phyloP scores from a whole-genome alignment of 2,888 invertebrate species.

The Callosobruchus maculatus region DNA sequence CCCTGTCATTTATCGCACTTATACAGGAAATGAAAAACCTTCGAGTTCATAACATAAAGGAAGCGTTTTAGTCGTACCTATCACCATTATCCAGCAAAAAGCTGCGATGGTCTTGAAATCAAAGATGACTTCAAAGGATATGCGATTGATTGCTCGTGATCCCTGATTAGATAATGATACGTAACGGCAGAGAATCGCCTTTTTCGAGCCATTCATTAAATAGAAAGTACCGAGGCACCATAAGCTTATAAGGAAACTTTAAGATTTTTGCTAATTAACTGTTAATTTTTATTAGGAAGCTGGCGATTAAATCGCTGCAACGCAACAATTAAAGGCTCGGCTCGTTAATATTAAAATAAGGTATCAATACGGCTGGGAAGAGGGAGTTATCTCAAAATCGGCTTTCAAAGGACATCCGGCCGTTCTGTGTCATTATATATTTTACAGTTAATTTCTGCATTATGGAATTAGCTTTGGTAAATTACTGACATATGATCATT shows the following conservation, averaged over 20 bases:
- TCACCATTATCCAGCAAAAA: background rate
- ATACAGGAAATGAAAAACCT: background rate
- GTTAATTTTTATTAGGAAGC: background rate
- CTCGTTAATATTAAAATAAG: background rate
- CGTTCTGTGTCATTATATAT: background rate
- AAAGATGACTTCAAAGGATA: background rate
- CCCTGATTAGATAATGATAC: background rate
- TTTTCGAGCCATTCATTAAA: background rate
- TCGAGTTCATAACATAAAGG: background rate
- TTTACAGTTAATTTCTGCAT: background rate
- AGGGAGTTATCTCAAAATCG: background rate
- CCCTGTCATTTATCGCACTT: background rate
- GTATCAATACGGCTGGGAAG: background rate
- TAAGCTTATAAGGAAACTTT: background rate
- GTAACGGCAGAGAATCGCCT: background rate
- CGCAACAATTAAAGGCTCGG: background rate
- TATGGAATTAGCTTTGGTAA: background rate
- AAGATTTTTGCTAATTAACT: background rate
- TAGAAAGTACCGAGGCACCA: background rate
- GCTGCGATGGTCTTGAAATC: background rate
- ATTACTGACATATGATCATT: background rate
- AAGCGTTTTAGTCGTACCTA: background rate
- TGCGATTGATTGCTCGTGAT: background rate
- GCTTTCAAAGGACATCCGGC: background rate
- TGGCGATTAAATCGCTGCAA: background rate